These are phyloP conservation scores for Phycodurus eques DNA, from an alignment of 2,113 vertebrate genomes.

Conservation along the genomic window DNA sequence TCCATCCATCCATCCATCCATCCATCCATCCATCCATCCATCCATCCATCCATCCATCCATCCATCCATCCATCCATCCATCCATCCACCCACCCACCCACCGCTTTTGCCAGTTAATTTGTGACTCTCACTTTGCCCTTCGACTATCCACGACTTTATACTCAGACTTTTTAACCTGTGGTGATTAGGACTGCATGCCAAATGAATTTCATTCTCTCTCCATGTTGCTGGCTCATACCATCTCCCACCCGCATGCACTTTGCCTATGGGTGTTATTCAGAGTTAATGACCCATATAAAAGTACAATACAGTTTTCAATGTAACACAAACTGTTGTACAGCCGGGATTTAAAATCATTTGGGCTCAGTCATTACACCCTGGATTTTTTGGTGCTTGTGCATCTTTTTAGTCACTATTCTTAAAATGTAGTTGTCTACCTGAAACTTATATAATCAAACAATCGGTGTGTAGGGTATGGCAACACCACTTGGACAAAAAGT, in stretches of 20 bases:
- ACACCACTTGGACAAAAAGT: background rate
- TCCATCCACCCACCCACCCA: too few species aligned
- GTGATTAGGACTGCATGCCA: constrained; percentile 46
- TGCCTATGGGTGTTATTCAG: too few species aligned
- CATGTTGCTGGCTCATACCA: background rate
- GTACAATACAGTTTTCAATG: too few species aligned
- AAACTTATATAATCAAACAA: background rate
- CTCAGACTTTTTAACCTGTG: constrained; percentile 23
- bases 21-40: too few species aligned
- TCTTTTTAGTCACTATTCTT: background rate
- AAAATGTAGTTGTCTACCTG: background rate
- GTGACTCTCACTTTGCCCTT: background rate
- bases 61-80: too few species aligned
- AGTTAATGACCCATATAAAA: too few species aligned
- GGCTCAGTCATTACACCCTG: background rate
- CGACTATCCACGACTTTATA: background rate
- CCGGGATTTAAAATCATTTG: background rate
- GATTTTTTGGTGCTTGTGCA: background rate
- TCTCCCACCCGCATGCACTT: background rate
- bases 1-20: too few species aligned
- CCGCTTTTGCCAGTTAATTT: background rate
- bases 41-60: too few species aligned
- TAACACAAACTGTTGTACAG: constrained; percentile 35
- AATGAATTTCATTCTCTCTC: background rate
- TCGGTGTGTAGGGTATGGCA: background rate